Evolutionary conservation across 2,888 invertebrate genomes (phyloP).

Genomic region (Meganola albula): DNA sequence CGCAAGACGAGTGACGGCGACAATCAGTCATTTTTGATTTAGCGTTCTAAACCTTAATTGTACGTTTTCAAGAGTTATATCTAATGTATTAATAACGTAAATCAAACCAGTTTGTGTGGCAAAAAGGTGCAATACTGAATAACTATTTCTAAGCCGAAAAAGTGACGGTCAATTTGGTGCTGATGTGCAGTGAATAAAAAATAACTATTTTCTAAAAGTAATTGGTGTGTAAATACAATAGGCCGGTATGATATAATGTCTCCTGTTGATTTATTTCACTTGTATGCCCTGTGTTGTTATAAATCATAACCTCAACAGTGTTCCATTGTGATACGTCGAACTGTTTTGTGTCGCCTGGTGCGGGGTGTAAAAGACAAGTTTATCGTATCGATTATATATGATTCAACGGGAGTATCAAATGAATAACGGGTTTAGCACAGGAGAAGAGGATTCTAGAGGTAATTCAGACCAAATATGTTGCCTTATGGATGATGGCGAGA

Average conservation of each 20-base stretch:
- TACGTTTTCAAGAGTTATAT: too few relatives aligned
- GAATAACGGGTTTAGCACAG: conserved; percentile 94
- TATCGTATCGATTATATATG: conserved; percentile 68
- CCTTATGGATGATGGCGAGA: conserved; percentile 91
- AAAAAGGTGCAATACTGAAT: too few relatives aligned
- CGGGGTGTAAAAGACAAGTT: conserved; percentile 50
- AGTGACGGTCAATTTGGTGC: conserved; percentile 48
- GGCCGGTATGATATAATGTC: conserved; percentile 37
- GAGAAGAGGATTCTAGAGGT: conserved; percentile 93
- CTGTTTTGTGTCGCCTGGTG: conserved; percentile 50
- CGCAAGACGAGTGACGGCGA: too few relatives aligned
- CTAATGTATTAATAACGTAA: too few relatives aligned
- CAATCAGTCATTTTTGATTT: conserved; percentile 29
- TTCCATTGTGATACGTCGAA: conserved; percentile 64
- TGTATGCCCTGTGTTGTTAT: conserved; percentile 56
- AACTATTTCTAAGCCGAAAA: too few relatives aligned
- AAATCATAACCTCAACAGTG: conserved; percentile 65
- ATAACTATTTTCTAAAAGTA: conserved; percentile 27
- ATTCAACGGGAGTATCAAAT: conserved; percentile 78
- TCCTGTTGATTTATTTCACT: conserved; percentile 37
- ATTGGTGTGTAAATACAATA: conserved; percentile 30
- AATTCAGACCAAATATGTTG: conserved; percentile 95
- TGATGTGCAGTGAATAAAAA: conserved; percentile 49
- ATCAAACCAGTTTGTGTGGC: too few relatives aligned
- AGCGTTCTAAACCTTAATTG: too few relatives aligned